Base-by-base conservation (phyloP, 1,140 invertebrate genomes). In the Drosophila fuyamai region DNA sequence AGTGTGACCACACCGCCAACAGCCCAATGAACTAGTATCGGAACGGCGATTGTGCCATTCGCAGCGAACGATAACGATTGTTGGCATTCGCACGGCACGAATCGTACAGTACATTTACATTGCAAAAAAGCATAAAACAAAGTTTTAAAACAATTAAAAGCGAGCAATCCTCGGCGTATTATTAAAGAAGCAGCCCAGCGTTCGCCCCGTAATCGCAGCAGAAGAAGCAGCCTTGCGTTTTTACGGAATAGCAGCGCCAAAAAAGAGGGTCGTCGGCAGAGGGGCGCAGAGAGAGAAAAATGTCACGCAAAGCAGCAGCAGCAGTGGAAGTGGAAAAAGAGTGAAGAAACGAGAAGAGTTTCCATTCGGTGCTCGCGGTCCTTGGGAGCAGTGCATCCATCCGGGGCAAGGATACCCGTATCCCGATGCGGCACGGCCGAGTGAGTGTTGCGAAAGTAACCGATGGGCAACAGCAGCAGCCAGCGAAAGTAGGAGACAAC, bases 271-370 rank as follows among this genome's bases (percentile, higher is more conserved):
- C 65, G 38, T 27, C 68, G 71, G 58, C 65, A 72, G 76, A 79
- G 83, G 82, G 83, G 76, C 73, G 80, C 70, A 89, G 50, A 53
- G 84, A 88, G 84, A 88, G 84, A 90, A 88, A 88, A 89, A 88
- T 88, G 84, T 88, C 84, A 88, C 84, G 76, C 84, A 89, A 84
- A 89, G 84, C 73, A 89, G 85, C 77, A 82, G 72, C 63, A 60
- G 63, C 48, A 46, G 47, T 59, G 60, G 53, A 65, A 68, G 74
- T 53, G 43, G 32, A 88, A 89, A 89, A 89, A 90, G 81, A 89
- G 84, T 88, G 77, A 88, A 86, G 82, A 88, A 80, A 81, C 83
- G 72, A 65, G 71, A 79, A 14, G 58, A 83, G 79, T 67, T 48
- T 35, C 50, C 36, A 41, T 47, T 47, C 47, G 68, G 23, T 27